These are phyloP conservation scores for Nyctalus aviator DNA, from an alignment of 2,797 vertebrate genomes.

Conservation along the genomic window DNA sequence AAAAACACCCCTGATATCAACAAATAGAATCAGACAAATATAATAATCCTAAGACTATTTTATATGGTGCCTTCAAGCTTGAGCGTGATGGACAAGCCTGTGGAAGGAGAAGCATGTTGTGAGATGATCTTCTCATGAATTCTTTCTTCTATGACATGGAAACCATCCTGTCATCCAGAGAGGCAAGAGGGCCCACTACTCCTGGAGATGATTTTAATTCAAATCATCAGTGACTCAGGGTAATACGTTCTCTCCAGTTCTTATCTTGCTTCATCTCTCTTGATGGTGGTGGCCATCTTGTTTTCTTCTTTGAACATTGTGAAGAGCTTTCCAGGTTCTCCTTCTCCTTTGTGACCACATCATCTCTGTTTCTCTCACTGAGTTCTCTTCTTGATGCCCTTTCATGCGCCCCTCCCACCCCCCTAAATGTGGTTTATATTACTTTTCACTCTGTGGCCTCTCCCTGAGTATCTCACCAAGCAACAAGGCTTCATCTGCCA, in stretches of 20 bases:
- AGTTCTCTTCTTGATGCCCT: background rate
- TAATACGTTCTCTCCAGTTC: background rate
- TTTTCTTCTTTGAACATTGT: background rate
- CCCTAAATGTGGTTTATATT: background rate
- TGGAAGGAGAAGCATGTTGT: background rate
- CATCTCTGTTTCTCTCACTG: background rate
- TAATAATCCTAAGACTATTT: background rate
- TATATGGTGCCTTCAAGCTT: background rate
- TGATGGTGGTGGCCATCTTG: background rate
- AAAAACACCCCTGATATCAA: background rate
- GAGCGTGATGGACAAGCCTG: background rate
- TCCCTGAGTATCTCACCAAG: background rate
- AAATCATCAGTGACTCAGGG: background rate
- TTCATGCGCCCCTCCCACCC: background rate
- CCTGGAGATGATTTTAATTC: background rate
- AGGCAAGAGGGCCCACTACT: rapidly evolving
- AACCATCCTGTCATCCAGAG: background rate
- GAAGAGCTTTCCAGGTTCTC: background rate
- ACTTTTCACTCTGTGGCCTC: background rate
- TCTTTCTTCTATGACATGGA: background rate
- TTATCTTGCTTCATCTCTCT: background rate
- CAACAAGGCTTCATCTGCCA: background rate
- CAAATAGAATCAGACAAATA: background rate
- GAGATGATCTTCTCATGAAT: background rate
- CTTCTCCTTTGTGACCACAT: background rate